Base-by-base conservation (phyloP, 1,140 invertebrate species). In the Lepeophtheirus salmonis region DNA sequence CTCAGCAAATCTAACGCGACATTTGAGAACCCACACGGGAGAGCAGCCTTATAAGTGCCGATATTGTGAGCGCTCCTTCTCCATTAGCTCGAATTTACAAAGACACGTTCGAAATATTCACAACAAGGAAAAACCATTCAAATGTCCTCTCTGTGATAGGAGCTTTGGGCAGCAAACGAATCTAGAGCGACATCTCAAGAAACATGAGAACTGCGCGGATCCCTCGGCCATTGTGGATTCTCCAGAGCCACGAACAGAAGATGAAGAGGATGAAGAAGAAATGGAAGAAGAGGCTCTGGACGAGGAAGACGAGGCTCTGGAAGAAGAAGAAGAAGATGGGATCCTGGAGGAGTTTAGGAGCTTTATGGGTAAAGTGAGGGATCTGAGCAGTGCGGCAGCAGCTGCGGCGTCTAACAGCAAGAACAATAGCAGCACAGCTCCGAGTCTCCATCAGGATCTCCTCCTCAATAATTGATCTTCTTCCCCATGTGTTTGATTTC, bases 151-250 rank as follows among this genome's bases (percentile, higher is more conserved):
- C n/a, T 70, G 68, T 62, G 84, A 89, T 68, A 77, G 86, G 52
- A 94, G 91, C 71, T 97, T 97, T 71, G 94, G 94, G 0, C 94
- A 98, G 72, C 94, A 97, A 72, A 97, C 94, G 1, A 98, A 97
- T 72, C 77, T 97, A 25, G 94, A 97, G 72, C 77, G 95, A 62
- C 95, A 97, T 70, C 72, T 97, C 66, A 91, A 94, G 78, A 97
- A 97, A 68, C 94, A 98, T 71, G 91, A 97, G 67, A 59, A 60
- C 50, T 55, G 16, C 53, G 12, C 53, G 3, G 66, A 66, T 60
- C 65, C 64, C 4, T 61, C 63, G 12, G 65, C 65, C 22, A 65
- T 66, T 53, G 65, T 67, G 16, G 72, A 73, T 25, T 71, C 72
- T 1, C 63, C 68, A 12, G 67, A 68, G 26, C 66, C 68, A 41